Conservation (phyloP, 2,113 vertebrate species). For the Melanerpes aurifrons region DNA sequence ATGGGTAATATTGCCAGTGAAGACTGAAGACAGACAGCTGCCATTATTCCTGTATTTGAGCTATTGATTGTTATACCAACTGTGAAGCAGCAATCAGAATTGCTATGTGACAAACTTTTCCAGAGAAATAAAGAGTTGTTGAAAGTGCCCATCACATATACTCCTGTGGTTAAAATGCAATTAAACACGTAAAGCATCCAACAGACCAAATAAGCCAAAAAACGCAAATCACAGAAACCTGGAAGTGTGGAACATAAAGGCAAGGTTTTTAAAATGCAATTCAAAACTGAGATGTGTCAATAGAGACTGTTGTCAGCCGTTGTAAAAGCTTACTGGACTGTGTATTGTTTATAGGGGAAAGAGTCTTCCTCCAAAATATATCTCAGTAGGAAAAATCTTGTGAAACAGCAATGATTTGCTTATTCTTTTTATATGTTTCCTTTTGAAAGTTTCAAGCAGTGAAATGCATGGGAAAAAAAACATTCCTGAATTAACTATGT, state of each 20-base stretch:
- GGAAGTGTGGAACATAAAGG: background rate
- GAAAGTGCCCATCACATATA: slow-evolving; percentile 21
- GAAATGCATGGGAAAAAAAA: background rate
- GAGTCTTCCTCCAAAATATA: background rate
- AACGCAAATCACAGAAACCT: slow-evolving; percentile 11
- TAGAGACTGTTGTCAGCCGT: background rate
- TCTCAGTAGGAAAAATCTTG: background rate
- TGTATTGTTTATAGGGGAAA: background rate
- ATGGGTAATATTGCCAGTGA: background rate
- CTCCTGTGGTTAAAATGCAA: slow-evolving; percentile 46
- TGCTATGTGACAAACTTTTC: slow-evolving; percentile 15
- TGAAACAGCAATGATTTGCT: background rate
- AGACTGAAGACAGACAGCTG: background rate
- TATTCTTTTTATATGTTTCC: background rate
- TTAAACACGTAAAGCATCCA: slow-evolving; percentile 29
- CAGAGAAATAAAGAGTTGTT: slow-evolving; percentile 32
- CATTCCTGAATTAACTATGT: background rate
- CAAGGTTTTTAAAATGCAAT: background rate
- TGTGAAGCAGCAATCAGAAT: slow-evolving; percentile 6
- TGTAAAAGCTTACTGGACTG: background rate
- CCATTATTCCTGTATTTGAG: slow-evolving; percentile 39
- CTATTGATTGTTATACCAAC: slow-evolving; percentile 48
- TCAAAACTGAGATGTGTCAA: background rate
- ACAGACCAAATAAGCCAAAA: slow-evolving; percentile 10
- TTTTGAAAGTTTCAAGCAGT: background rate